Percentiles rank a stretch among this genome's conserved stretches.
Evolutionary conservation across 2,888 invertebrate species (phyloP).

Genomic region (Candidula unifasciata): DNA sequence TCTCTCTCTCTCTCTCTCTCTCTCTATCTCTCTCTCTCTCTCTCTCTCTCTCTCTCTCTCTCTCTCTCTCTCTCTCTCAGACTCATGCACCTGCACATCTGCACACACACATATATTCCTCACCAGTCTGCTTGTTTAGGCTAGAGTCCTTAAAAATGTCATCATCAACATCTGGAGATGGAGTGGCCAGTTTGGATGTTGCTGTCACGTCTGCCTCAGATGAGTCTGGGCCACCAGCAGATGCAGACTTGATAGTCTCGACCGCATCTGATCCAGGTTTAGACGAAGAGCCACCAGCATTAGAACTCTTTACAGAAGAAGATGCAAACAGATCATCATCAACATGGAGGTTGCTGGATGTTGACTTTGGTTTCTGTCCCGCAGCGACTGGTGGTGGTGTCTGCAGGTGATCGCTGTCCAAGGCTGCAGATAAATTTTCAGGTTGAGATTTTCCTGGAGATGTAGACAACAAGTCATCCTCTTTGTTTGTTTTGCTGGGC

Average conservation of each 20-base stretch:
- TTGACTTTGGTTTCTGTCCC: background rate
- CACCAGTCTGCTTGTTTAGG: slow-evolving; percentile 39
- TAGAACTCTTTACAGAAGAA: slow-evolving; percentile 54
- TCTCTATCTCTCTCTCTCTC: too few relatives aligned
- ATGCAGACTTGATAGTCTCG: slow-evolving; percentile 50
- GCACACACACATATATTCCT: background rate
- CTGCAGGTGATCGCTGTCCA: slow-evolving; percentile 38
- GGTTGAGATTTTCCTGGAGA: slow-evolving; percentile 55
- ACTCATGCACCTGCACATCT: too few relatives aligned
- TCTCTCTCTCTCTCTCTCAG: too few relatives aligned
- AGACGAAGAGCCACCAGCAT: background rate
- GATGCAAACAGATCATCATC: slow-evolving; percentile 59
- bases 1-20: too few relatives aligned
- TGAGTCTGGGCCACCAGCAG: slow-evolving; percentile 47
- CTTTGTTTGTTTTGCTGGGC: slow-evolving; percentile 52
- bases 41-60: too few relatives aligned
- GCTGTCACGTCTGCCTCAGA: slow-evolving; percentile 51
- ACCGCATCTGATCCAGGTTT: background rate
- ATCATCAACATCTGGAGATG: slow-evolving; percentile 50
- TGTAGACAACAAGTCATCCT: slow-evolving; percentile 53
- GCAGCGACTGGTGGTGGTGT: background rate
- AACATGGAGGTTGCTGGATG: slow-evolving; percentile 38
- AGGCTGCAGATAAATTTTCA: slow-evolving; percentile 28
- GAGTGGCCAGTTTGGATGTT: slow-evolving; percentile 16
- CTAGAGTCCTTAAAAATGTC: slow-evolving; percentile 60